These are phyloP conservation scores for Abscondita cerata DNA, from an alignment of 2,888 invertebrate genomes.

Conservation along the genomic window DNA sequence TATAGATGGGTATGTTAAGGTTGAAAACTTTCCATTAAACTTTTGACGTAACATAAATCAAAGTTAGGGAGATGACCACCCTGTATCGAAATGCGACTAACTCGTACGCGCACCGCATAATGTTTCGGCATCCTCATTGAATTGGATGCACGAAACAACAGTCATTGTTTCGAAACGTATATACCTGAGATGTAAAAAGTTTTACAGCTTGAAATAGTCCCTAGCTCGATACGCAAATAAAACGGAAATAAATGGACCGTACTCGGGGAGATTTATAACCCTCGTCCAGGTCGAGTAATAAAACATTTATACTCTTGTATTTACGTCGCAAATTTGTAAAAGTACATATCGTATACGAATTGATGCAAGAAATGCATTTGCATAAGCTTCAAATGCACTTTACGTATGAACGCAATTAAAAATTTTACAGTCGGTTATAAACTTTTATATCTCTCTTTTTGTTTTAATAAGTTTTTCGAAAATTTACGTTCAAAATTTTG, in stretches of 20 bases:
- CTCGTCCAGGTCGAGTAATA: constrained; percentile 44
- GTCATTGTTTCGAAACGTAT: not conserved
- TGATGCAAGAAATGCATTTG: constrained; percentile 16
- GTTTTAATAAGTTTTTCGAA: too few relatives aligned
- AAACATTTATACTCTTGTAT: constrained; percentile 39
- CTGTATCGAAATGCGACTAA: not conserved
- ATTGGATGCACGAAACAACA: constrained; percentile 17
- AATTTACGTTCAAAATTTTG: too few relatives aligned
- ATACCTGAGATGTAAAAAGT: constrained; percentile 31
- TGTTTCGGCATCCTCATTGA: not conserved
- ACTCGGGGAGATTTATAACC: constrained; percentile 46
- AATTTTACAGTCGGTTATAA: constrained; percentile 23
- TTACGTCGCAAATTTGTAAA: constrained; percentile 34
- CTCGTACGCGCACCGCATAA: not conserved
- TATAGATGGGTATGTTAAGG: constrained; percentile 12
- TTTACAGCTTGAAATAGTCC: constrained; percentile 32
- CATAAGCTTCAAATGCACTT: constrained; percentile 10
- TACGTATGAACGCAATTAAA: constrained; percentile 28
- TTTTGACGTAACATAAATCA: constrained; percentile 12
- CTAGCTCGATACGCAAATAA: constrained; percentile 48
- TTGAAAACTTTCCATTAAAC: constrained; percentile 22
- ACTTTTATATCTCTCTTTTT: too few relatives aligned
- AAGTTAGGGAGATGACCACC: not conserved
- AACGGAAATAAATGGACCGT: constrained; percentile 50
- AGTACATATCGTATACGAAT: constrained; percentile 15